Percentiles rank a stretch among this genome's conserved stretches.
Evolutionary conservation across 2,113 vertebrate genomes (phyloP).

Genomic region (Nannospalax galili): DNA sequence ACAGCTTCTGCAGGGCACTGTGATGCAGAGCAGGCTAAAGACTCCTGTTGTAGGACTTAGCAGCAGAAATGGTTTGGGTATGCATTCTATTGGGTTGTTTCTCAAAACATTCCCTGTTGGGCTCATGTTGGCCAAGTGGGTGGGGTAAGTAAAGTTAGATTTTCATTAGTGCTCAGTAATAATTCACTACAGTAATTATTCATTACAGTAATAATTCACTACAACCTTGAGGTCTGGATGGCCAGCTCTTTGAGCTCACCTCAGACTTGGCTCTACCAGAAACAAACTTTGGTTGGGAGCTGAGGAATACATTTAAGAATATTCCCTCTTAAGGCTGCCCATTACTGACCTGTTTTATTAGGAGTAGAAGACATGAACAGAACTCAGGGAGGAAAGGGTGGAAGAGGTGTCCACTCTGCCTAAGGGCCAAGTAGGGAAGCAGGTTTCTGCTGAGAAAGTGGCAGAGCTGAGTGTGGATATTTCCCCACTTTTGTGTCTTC

Average conservation of each 20-base stretch:
- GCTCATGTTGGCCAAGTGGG: background rate
- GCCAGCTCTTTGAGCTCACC: background rate
- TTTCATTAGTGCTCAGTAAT: slow-evolving; percentile 51
- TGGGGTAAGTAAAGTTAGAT: slow-evolving; percentile 28
- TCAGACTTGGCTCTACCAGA: background rate
- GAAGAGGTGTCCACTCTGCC: background rate
- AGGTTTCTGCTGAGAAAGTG: background rate
- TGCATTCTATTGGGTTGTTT: background rate
- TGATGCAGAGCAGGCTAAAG: background rate
- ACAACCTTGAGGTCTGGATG: background rate
- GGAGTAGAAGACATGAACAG: background rate
- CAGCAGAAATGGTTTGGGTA: background rate
- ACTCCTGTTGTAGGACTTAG: accelerated
- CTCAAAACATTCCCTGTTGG: background rate
- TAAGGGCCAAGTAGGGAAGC: background rate
- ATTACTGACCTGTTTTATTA: background rate
- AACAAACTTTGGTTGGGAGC: background rate
- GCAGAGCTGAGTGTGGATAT: accelerated
- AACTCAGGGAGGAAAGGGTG: background rate
- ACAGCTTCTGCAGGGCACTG: background rate
- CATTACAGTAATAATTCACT: slow-evolving; percentile 5
- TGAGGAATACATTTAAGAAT: background rate
- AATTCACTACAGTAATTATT: slow-evolving; percentile 22
- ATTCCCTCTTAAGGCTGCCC: background rate
- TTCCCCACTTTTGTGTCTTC: slow-evolving; percentile 13